Evolutionary conservation across 1,140 invertebrate genomes (phyloP).

Genomic region (Teleogryllus occipitalis): DNA sequence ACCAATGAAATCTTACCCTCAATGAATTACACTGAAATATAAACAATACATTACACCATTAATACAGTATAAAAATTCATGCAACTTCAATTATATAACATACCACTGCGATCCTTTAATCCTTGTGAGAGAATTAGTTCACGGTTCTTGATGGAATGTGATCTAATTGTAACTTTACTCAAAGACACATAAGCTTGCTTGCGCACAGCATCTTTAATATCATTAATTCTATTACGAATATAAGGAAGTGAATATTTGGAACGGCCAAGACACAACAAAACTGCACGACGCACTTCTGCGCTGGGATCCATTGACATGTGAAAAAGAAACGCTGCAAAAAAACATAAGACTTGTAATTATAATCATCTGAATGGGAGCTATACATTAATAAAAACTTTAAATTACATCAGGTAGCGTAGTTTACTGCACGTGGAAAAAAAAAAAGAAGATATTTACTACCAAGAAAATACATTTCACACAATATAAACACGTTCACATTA

Average conservation of each 20-base stretch:
- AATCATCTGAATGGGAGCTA: too few species aligned
- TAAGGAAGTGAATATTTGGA: constrained; percentile 53
- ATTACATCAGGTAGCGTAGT: too few species aligned
- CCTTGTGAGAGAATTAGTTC: constrained; percentile 54
- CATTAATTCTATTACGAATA: constrained; percentile 60
- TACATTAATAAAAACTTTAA: too few species aligned
- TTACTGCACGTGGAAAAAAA: not conserved
- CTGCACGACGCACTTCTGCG: constrained; percentile 57
- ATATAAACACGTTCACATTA: not conserved
- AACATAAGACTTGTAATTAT: not conserved
- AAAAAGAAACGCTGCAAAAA: constrained; percentile 56
- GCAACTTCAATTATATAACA: not conserved
- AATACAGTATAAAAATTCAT: not conserved
- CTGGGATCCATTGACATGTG: constrained; percentile 68
- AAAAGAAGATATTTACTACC: not conserved
- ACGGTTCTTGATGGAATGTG: constrained; percentile 59
- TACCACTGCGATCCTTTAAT: constrained; percentile 51
- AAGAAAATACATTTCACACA: constrained; percentile 2
- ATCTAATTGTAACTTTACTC: constrained; percentile 54
- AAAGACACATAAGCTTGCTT: constrained; percentile 63
- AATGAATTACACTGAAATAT: not conserved
- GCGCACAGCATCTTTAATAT: constrained; percentile 65
- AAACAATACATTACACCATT: not conserved
- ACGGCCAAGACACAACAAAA: constrained; percentile 56
- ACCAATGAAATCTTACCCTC: not conserved